Conservation (phyloP, 2,888 invertebrate genomes). For the Nasonovia ribisnigri region DNA sequence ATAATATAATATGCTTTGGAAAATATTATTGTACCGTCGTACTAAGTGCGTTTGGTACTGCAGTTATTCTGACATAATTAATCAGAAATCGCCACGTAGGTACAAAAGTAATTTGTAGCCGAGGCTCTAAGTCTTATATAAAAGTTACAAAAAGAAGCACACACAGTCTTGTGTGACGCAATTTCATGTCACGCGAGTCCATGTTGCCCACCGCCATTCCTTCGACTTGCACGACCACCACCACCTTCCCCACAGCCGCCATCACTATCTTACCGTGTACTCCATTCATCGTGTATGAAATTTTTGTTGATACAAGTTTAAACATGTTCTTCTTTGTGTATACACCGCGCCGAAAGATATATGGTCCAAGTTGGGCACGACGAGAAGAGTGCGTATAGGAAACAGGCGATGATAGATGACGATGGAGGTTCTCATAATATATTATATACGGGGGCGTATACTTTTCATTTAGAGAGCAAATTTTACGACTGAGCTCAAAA, state of each 20-base stretch:
- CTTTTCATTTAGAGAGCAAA: neutral
- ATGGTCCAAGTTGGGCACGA: neutral
- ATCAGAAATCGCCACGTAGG: constrained; percentile 11
- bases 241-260: neutral
- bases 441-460: neutral
- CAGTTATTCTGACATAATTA: neutral
- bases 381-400: neutral
- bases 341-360: neutral
- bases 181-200: neutral
- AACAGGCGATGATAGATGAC: constrained; percentile 38
- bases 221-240: neutral
- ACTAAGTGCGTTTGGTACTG: neutral
- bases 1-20: neutral
- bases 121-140: neutral
- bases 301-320: constrained; percentile 19
- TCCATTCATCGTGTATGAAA: neutral
- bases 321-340: neutral
- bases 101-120: neutral
- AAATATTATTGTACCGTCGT: neutral
- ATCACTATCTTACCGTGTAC: neutral
- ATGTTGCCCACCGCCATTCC: neutral
- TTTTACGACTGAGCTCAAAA: neutral
- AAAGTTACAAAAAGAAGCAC: neutral
- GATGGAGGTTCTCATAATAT: neutral
- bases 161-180: neutral